Evolutionary conservation across 2,888 invertebrate species (phyloP).

Genomic region (Ypsolopha sequella): DNA sequence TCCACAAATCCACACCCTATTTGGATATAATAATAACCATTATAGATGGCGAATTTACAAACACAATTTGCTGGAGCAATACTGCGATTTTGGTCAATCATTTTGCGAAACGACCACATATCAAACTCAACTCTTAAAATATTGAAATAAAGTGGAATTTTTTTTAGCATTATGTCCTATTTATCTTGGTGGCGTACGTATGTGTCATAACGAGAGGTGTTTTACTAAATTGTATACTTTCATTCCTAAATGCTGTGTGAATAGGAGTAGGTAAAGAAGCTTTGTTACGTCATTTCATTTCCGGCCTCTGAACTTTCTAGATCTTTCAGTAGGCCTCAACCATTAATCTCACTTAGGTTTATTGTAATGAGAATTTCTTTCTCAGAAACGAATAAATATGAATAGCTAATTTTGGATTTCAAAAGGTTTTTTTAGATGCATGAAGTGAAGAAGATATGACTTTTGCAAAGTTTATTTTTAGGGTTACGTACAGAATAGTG

Average conservation of each 20-base stretch:
- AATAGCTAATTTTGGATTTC: not conserved
- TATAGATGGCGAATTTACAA: not conserved
- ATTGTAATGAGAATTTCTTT: not conserved
- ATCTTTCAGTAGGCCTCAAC: not conserved
- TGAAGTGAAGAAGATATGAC: not conserved
- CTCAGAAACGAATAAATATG: not conserved
- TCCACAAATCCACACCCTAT: not conserved
- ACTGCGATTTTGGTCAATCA: constrained; percentile 37
- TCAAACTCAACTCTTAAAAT: not conserved
- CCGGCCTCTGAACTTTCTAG: not conserved
- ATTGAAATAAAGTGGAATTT: too few relatives aligned
- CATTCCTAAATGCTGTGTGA: not conserved
- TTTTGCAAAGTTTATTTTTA: too few relatives aligned
- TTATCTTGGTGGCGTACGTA: too few relatives aligned
- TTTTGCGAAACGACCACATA: constrained; percentile 23
- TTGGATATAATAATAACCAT: not conserved
- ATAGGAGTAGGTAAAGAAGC: too few relatives aligned
- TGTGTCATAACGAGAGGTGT: not conserved
- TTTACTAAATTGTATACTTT: not conserved
- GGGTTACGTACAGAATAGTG: too few relatives aligned
- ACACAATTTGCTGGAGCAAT: not conserved
- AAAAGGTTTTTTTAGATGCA: not conserved
- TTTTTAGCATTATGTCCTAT: too few relatives aligned
- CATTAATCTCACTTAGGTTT: not conserved
- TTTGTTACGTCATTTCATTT: not conserved